A percentile compares a stretch with the other conserved stretches of the same genome.
phyloP scores from a whole-genome alignment of 2,113 vertebrate genomes.

The Spea bombifrons region DNA sequence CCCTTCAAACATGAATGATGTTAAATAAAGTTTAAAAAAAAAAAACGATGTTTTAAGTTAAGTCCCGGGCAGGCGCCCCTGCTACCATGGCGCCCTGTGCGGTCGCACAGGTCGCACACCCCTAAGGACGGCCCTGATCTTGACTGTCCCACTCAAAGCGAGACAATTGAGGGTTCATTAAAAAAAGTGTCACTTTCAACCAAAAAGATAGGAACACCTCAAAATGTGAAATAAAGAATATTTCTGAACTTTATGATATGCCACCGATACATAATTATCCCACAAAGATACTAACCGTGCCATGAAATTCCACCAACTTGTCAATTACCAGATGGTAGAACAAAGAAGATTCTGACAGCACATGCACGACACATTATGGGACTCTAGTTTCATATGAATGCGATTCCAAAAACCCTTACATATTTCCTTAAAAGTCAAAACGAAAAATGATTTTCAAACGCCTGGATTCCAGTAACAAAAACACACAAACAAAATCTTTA shows the following conservation, averaged over 20 bases:
- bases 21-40: no score
- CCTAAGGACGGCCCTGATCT: no score
- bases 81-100: no score
- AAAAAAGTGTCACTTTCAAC: no score
- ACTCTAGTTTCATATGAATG: constrained; percentile 14
- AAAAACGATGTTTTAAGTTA: no score
- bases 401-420: neutral
- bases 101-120: no score
- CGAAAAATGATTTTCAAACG: neutral
- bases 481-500: neutral
- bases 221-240: constrained; percentile 14
- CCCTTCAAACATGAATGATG: no score
- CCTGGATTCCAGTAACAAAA: neutral
- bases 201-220: no score
- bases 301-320: constrained; percentile 51
- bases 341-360: constrained; percentile 46
- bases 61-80: no score
- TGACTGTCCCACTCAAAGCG: no score
- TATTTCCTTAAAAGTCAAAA: neutral
- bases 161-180: no score
- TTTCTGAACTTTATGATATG: constrained; percentile 31
- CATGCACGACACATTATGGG: constrained; percentile 15
- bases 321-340: constrained; percentile 51
- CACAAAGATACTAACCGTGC: constrained; percentile 50
- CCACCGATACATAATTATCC: constrained; percentile 47